phyloP scores from a whole-genome alignment of 92 coral and sea anemone genomes.

The Parazoanthus swiftii region DNA sequence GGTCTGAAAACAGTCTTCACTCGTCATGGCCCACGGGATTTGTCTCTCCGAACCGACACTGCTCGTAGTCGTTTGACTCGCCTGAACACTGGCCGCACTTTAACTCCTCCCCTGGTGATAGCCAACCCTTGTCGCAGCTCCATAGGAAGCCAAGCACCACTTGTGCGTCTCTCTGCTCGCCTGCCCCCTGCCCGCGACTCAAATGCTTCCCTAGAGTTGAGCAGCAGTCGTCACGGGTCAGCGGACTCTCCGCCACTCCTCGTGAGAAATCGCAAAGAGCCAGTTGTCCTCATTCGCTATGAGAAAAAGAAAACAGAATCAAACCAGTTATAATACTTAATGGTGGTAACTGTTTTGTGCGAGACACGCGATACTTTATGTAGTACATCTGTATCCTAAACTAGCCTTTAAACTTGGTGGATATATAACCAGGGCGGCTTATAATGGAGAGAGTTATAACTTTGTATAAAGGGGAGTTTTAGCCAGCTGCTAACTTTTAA shows the following conservation, averaged over 20 bases:
- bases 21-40: neutral
- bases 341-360: neutral
- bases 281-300: constrained; percentile 20
- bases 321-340: neutral
- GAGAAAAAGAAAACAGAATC: constrained; percentile 8
- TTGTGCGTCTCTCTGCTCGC: neutral
- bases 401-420: too few relatives aligned
- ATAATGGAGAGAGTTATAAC: too few relatives aligned
- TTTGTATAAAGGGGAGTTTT: too few relatives aligned
- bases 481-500: too few relatives aligned
- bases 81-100: neutral
- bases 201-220: constrained; percentile 1
- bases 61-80: constrained; percentile 6
- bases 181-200: constrained; percentile 1
- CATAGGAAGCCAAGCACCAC: neutral
- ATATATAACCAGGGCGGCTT: too few relatives aligned
- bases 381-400: too few relatives aligned
- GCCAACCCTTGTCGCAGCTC: constrained; percentile 7
- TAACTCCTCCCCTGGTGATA: neutral
- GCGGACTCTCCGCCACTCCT: neutral
- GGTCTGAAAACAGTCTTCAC: constrained; percentile 37
- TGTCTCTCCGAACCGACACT: constrained; percentile 5
- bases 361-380: too few relatives aligned
- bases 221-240: neutral
- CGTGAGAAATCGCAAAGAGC: neutral